A percentile compares a stretch with the other conserved stretches of the same genome.
These are phyloP conservation scores for Conopomorpha cramerella DNA, from an alignment of 1,140 invertebrate species.

Conservation along the genomic window DNA sequence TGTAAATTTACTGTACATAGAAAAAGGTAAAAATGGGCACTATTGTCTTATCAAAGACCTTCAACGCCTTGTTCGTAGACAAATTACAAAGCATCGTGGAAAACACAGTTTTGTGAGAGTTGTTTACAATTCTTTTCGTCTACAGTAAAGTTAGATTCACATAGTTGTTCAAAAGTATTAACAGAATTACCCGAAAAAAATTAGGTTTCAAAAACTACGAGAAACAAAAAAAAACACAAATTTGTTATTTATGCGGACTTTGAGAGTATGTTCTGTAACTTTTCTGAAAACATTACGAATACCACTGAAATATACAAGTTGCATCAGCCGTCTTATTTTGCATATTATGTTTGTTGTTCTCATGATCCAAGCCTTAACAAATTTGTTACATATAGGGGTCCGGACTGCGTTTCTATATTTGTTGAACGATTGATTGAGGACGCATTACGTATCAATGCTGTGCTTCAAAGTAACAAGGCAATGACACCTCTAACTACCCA, in stretches of 20 bases:
- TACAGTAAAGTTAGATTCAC: constrained; percentile 9
- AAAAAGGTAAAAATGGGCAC: too few species aligned
- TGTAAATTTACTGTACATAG: too few species aligned
- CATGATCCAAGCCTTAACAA: neutral
- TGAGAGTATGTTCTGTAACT: constrained; percentile 18
- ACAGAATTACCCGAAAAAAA: constrained; percentile 12
- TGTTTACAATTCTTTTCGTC: constrained; percentile 15
- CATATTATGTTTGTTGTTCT: constrained; percentile 1
- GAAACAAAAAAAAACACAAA: constrained; percentile 16
- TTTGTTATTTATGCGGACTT: constrained; percentile 31
- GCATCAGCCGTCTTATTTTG: constrained; percentile 1
- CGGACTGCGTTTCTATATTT: constrained; percentile 2
- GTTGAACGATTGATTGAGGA: neutral
- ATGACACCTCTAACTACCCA: neutral
- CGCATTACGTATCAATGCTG: constrained; percentile 1
- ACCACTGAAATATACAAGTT: neutral
- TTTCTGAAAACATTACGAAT: neutral
- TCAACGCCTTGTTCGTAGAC: constrained; percentile 8
- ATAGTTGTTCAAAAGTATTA: constrained; percentile 12
- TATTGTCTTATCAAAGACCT: constrained; percentile 6
- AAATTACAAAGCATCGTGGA: constrained; percentile 11
- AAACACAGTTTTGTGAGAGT: constrained; percentile 15
- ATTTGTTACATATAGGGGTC: constrained; percentile 2
- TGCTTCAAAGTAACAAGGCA: neutral
- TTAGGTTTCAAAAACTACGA: constrained; percentile 16